Conservation (phyloP, 2,797 vertebrate genomes). For the Cynodonichthys magdalenae region DNA sequence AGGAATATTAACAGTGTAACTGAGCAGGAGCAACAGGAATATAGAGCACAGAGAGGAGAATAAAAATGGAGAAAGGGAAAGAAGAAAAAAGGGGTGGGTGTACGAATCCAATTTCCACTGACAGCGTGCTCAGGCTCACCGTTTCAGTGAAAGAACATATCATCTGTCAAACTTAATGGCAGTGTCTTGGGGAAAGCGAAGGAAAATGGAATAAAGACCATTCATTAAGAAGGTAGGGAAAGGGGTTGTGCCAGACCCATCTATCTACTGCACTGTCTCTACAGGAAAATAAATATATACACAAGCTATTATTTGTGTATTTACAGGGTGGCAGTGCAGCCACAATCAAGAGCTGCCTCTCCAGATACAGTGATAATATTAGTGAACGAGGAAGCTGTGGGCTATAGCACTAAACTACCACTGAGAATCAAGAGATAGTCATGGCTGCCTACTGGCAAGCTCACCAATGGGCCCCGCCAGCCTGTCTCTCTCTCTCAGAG, state of each 20-base stretch:
- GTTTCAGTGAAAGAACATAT: constrained; percentile 78
- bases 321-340: constrained; percentile 67
- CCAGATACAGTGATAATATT: constrained; percentile 65
- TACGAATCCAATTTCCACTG: constrained; percentile 80
- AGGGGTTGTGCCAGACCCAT: constrained; percentile 43
- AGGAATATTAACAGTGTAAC: constrained; percentile 73
- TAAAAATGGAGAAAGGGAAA: constrained; percentile 38
- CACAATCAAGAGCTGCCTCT: constrained; percentile 62
- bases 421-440: constrained; percentile 53
- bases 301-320: constrained; percentile 73
- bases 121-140: constrained; percentile 77
- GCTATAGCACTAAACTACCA: constrained; percentile 26
- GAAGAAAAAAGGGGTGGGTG: constrained; percentile 48
- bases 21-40: constrained; percentile 49
- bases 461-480: constrained; percentile 52
- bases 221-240: constrained; percentile 72
- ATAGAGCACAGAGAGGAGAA: constrained; percentile 35
- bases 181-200: constrained; percentile 78
- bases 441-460: constrained; percentile 55
- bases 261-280: constrained; percentile 57
- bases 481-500: constrained; percentile 66
- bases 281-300: constrained; percentile 78
- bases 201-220: constrained; percentile 76
- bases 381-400: constrained; percentile 42
- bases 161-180: constrained; percentile 84